Base-by-base conservation (phyloP, 2,113 vertebrate species). In the Catagonus wagneri region DNA sequence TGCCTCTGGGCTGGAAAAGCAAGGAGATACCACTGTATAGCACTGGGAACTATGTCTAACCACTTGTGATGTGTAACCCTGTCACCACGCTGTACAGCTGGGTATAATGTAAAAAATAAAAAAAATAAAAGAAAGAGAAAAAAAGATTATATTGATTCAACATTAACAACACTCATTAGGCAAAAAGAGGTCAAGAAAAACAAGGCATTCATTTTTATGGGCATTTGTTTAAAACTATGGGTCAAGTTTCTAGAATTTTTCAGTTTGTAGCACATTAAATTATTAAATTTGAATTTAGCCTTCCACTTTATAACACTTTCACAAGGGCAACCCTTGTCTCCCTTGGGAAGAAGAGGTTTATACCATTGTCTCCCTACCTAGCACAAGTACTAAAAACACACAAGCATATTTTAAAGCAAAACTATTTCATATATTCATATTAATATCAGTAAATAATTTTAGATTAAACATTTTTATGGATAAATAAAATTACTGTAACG, bases 401-500 rank as follows among this genome's bases (percentile, higher is more conserved):
- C 0, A 27, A 1, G 7, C 81, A 22, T 32, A 20, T 8, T 76
- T 93, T 61, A n/a, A 58, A 89, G 22, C 1, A 65, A 88, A 93
- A 65, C 8, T 83, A 60, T 80, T 61, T 83, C 15, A 36, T 58
- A 27, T 29, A 34, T 60, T 1, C 50, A 44, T 58, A 65, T 65
- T 95, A 83, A 63, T 83, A 76, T 23, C 29, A 76, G 7, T 23
- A 78, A 76, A 78, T 69, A 20, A 93, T 34, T 60, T 78, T 65
- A 74, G 2, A 83, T 34, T 25, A 52, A 87, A 39, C 20, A 4
- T 63, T 72, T 63, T 79, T 76, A 63, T 10, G 25, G 4, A 39
- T 76, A 66, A 65, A 90, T 8, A 56, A 65, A 0, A 0, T 68
- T 54, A 89, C 6, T 56, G 80, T 80, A 71, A 50, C 1, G 87